phyloP scores from a whole-genome alignment of 1,140 invertebrate genomes.

The Sitophilus oryzae region DNA sequence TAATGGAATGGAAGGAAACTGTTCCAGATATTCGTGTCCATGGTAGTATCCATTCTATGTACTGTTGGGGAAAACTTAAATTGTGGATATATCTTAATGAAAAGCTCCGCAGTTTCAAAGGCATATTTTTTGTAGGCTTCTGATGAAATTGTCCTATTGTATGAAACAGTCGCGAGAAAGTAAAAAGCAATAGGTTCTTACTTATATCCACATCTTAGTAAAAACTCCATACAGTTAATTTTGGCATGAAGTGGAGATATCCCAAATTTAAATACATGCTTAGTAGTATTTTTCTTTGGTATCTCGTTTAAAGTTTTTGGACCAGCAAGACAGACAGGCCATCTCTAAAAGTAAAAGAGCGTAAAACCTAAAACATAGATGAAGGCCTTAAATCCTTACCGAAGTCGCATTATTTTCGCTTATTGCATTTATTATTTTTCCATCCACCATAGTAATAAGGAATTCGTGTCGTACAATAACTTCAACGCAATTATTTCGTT shows the following conservation, averaged over 20 bases:
- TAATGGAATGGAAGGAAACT: constrained; percentile 3
- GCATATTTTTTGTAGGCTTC: constrained; percentile 5
- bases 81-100: constrained; percentile 3
- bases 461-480: too few species aligned
- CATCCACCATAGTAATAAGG: neutral
- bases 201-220: constrained; percentile 2
- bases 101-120: constrained; percentile 3
- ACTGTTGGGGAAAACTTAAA: constrained; percentile 5
- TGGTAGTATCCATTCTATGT: too few species aligned
- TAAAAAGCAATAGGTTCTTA: too few species aligned
- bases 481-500: constrained; percentile 2
- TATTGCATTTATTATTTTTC: too few species aligned
- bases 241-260: constrained; percentile 3
- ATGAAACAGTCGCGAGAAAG: too few species aligned
- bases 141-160: constrained; percentile 3
- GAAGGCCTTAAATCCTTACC: constrained; percentile 4
- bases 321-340: too few species aligned
- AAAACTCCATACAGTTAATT: constrained; percentile 3
- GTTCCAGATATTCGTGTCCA: constrained; percentile 1
- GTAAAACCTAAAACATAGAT: too few species aligned
- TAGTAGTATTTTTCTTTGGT: constrained; percentile 7
- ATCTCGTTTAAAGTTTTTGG: constrained; percentile 2
- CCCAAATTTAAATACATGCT: constrained; percentile 2
- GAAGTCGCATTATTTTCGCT: neutral
- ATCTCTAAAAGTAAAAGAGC: constrained; percentile 2